These are phyloP conservation scores for Syngnathus scovelli DNA, from an alignment of 2,113 vertebrate genomes.

Conservation along the genomic window DNA sequence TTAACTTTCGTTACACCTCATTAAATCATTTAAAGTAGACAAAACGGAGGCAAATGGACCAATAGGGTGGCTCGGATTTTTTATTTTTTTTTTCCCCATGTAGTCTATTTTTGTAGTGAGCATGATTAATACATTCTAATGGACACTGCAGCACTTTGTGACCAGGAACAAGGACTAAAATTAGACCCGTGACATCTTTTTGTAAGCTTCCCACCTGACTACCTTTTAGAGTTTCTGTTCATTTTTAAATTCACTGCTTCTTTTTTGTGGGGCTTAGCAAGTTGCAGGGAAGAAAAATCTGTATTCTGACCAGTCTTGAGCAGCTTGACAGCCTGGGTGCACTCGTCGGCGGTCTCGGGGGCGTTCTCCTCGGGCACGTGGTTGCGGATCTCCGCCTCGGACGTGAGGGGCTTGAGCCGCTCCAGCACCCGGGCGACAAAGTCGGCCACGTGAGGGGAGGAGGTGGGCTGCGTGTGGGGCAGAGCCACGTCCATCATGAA, in stretches of 20 bases:
- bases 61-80: neutral
- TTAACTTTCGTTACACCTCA: neutral
- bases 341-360: conserved; percentile 85
- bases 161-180: conserved; percentile 18
- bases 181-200: conserved; percentile 12
- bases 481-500: conserved; percentile 97
- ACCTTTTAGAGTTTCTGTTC: conserved; percentile 16
- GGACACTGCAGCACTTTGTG: conserved; percentile 18
- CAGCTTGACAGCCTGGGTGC: conserved; percentile 96
- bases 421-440: conserved; percentile 84
- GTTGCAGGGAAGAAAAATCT: conserved; percentile 1
- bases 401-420: conserved; percentile 85
- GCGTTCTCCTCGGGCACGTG: conserved; percentile 92
- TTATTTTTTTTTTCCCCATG: neutral
- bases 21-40: neutral
- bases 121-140: conserved; percentile 21
- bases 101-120: conserved; percentile 11
- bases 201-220: conserved; percentile 20
- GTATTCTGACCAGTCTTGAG: conserved; percentile 87
- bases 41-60: neutral
- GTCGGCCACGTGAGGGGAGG: conserved; percentile 85
- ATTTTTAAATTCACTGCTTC: neutral
- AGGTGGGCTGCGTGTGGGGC: conserved; percentile 84
- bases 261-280: neutral
- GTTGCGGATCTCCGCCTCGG: conserved; percentile 93